A percentile compares a stretch with the other conserved stretches of the same genome.
Conservation (phyloP, 2,888 invertebrate genomes). For the Brachyopa scutellaris region DNA sequence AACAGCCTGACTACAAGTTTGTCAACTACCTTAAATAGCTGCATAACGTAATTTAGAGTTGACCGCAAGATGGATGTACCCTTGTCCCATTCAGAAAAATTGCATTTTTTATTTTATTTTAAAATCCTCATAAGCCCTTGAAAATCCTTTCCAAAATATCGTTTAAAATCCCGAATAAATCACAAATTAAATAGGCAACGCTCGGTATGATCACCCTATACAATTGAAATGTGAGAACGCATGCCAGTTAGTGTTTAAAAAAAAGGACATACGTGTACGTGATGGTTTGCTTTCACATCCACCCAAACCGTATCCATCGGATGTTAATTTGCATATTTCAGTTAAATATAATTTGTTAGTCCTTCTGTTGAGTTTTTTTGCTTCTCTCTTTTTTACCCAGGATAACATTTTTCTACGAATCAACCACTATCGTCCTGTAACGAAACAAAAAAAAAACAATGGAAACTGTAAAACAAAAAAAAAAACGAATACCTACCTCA, state of each 20-base stretch:
- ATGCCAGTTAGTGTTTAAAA: slow-evolving; percentile 35
- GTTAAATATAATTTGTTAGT: slow-evolving; percentile 42
- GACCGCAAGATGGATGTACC: too few relatives aligned
- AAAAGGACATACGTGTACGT: slow-evolving; percentile 31
- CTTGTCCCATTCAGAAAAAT: too few relatives aligned
- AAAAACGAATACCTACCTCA: too few relatives aligned
- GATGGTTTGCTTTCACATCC: not conserved
- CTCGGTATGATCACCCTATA: slow-evolving; percentile 29
- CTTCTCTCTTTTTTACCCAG: not conserved
- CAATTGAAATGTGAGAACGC: slow-evolving; percentile 57
- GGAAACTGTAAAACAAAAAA: slow-evolving; percentile 67
- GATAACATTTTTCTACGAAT: not conserved
- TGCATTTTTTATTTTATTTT: too few relatives aligned
- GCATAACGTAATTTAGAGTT: too few relatives aligned
- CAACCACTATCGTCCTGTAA: slow-evolving; percentile 5
- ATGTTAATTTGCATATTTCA: slow-evolving; percentile 70
- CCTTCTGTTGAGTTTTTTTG: slow-evolving; percentile 5
- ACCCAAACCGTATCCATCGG: slow-evolving; percentile 2
- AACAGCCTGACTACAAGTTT: too few relatives aligned
- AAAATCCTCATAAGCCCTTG: too few relatives aligned
- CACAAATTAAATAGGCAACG: slow-evolving; percentile 4
- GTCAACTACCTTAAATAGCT: too few relatives aligned
- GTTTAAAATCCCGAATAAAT: slow-evolving; percentile 3
- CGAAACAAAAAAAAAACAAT: slow-evolving; percentile 33
- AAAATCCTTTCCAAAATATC: too few relatives aligned